Evolutionary conservation across 2,888 invertebrate species (phyloP), one percentile per base, ranked within the genome.

Genomic region (Eurytoma californica): DNA sequence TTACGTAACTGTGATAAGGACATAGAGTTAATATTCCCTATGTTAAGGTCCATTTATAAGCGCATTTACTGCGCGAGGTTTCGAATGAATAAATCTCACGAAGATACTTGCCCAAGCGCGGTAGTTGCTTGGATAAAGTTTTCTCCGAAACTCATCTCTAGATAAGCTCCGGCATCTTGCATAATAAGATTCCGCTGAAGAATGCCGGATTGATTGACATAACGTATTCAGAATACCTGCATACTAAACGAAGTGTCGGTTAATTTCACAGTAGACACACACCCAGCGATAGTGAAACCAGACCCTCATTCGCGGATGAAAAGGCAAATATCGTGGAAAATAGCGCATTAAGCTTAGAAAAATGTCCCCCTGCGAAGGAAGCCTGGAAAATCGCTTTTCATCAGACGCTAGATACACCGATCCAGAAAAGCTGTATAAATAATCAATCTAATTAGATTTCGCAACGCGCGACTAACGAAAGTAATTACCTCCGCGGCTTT

Each of bases 101-200:
- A 49, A 9, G 57, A 63, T 20, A 53, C 47, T 72, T 66, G 51
- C 47, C 30, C 39, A 55, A 18, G 18, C 5, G 49, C 28, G 24
- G 24, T 49, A 61, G 51, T 20, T 20, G 47, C 63, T 58, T 20
- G 65, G 39, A 70, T 58, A 77, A 77, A 70, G 49, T 58, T 58
- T 70, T 70, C 70, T 69, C 57, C 65, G 58, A 72, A 77, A 53
- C 30, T 65, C 70, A 58, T 77, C 65, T 65, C 66, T 18, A 63
- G 70, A 77, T 70, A 65, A 77, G 39, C 39, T 9, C 39, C 39
- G 39, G 39, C 58, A 61, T 65, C 69, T 77, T 70, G 65, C 65
- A 66, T 77, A 57, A 70, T 58, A 24, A 30, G 70, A 70, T 24
- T 28, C 65, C 72, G 16, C 39, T 30, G 65, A 47, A 55, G 39